Conservation (phyloP, 2,797 vertebrate species). For the Pantherophis vulpinus region DNA sequence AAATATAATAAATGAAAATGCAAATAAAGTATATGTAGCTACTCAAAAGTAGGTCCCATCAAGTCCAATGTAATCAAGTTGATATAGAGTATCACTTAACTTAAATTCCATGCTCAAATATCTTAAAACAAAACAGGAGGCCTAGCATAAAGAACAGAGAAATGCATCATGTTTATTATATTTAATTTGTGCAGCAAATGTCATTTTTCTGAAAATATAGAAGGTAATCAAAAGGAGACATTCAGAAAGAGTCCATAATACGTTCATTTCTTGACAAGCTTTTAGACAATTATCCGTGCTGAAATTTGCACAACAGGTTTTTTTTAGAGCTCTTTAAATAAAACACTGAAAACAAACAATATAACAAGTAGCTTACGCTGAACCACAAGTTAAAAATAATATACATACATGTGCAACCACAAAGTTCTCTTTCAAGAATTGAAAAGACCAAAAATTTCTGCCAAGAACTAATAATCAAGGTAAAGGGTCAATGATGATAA, state of each 20-base stretch:
- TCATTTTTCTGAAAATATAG: neutral
- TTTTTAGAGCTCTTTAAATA: neutral
- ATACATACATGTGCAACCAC: neutral
- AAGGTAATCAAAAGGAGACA: neutral
- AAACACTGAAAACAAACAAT: neutral
- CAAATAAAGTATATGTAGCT: neutral
- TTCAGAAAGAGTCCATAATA: neutral
- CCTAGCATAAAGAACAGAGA: neutral
- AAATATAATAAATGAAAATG: neutral
- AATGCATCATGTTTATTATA: neutral
- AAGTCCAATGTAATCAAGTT: neutral
- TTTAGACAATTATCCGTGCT: neutral
- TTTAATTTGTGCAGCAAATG: neutral
- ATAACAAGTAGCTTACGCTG: neutral
- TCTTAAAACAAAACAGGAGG: neutral
- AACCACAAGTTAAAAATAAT: accelerated
- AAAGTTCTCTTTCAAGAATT: neutral
- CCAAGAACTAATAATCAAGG: neutral
- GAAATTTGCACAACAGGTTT: neutral
- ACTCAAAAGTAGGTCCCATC: neutral
- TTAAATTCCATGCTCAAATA: neutral
- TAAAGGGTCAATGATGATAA: neutral
- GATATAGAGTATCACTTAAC: neutral
- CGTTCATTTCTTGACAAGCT: neutral
- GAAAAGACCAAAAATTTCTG: neutral